phyloP scores from a whole-genome alignment of 2,113 vertebrate genomes.

The Takifugu flavidus region DNA sequence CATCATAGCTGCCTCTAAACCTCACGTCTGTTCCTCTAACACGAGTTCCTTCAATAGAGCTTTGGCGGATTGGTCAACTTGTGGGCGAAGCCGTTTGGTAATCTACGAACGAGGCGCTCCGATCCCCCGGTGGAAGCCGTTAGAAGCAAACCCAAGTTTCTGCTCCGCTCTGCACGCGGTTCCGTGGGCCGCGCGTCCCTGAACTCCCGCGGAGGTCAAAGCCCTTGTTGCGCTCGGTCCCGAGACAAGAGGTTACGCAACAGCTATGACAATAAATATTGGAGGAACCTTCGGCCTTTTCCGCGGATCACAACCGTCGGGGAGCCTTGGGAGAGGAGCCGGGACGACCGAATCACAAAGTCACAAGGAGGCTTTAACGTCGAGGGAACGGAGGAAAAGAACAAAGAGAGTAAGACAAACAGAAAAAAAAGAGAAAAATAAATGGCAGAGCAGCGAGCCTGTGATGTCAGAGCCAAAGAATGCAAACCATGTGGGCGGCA shows the following conservation, averaged over 20 bases:
- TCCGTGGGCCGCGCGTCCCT: too few species aligned
- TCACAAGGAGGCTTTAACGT: not conserved
- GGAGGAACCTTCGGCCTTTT: constrained; percentile 16
- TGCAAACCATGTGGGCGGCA: constrained; percentile 63
- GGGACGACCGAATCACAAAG: constrained; percentile 10
- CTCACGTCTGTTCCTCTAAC: not conserved
- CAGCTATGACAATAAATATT: constrained; percentile 15
- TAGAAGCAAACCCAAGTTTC: too few species aligned
- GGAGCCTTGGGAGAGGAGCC: constrained; percentile 27
- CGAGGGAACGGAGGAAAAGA: not conserved
- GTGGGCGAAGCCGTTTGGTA: too few species aligned
- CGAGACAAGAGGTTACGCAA: constrained; percentile 19
- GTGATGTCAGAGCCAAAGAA: constrained; percentile 68
- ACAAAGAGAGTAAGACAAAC: constrained; percentile 2
- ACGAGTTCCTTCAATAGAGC: not conserved
- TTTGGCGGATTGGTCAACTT: too few species aligned
- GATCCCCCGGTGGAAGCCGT: too few species aligned
- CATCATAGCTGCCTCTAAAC: constrained; percentile 6
- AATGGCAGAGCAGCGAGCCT: constrained; percentile 28
- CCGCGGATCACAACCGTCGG: not conserved
- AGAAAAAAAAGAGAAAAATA: constrained; percentile 22
- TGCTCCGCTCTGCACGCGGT: too few species aligned
- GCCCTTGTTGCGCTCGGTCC: not conserved
- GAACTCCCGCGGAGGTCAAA: constrained; percentile 8
- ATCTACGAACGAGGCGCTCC: too few species aligned